These are phyloP conservation scores for Mercenaria mercenaria DNA, from an alignment of 1,140 invertebrate species.

Conservation along the genomic window DNA sequence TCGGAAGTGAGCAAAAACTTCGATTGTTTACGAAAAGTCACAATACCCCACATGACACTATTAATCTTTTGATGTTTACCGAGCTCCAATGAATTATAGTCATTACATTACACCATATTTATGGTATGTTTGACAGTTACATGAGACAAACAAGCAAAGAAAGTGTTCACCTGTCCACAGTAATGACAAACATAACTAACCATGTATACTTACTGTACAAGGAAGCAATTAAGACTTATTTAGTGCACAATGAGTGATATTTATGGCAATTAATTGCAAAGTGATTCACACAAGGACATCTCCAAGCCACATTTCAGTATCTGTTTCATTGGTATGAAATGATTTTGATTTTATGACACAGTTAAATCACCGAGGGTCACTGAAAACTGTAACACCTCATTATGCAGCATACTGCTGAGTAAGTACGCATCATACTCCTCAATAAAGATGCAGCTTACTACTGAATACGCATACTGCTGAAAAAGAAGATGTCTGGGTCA, in stretches of 20 bases:
- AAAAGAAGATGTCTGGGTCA: too few species aligned
- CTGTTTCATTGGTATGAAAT: neutral
- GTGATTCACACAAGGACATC: neutral
- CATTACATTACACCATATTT: slow-evolving; percentile 22
- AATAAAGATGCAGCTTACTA: too few species aligned
- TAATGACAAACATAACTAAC: neutral
- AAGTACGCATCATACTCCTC: too few species aligned
- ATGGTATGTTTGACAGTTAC: slow-evolving; percentile 9
- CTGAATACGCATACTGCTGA: too few species aligned
- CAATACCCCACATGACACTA: neutral
- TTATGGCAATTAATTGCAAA: neutral
- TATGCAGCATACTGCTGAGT: too few species aligned
- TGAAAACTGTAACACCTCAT: too few species aligned
- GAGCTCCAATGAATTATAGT: neutral
- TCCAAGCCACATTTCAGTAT: neutral
- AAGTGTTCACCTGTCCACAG: neutral
- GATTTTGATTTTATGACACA: neutral
- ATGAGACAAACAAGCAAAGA: neutral
- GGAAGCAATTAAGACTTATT: neutral
- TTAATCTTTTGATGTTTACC: neutral
- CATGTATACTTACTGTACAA: neutral
- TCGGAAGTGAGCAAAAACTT: too few species aligned
- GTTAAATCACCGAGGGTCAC: too few species aligned
- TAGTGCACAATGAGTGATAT: neutral
- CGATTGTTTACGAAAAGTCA: neutral